These are phyloP conservation scores for Drosophila rubida DNA, from an alignment of 2,888 invertebrate species.

Conservation along the genomic window DNA sequence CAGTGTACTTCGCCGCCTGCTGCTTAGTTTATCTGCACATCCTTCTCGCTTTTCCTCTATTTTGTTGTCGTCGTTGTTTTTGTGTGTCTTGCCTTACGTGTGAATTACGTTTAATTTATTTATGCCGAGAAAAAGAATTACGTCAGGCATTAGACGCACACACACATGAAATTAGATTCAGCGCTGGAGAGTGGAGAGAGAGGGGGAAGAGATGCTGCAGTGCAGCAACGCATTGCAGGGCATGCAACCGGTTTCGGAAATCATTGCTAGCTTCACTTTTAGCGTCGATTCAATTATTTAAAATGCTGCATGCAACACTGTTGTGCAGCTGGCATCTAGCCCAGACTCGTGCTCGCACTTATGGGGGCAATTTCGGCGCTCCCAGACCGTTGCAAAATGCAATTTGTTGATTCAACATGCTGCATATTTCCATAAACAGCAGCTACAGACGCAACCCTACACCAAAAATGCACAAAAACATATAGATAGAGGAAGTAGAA, in stretches of 20 bases:
- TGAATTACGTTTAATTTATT: constrained; percentile 61
- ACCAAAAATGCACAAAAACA: not conserved
- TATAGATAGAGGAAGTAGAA: not conserved
- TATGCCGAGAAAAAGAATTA: constrained; percentile 43
- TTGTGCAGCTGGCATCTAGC: no score
- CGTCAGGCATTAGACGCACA: constrained; percentile 37
- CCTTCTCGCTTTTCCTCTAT: constrained; percentile 13
- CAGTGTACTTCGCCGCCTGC: constrained; percentile 17
- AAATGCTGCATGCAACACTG: constrained; percentile 57
- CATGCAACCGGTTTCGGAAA: constrained; percentile 27
- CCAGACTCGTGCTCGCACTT: constrained; percentile 23
- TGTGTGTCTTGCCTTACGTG: constrained; percentile 25
- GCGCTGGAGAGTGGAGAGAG: not conserved
- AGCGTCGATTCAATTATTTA: constrained; percentile 69
- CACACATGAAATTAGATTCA: constrained; percentile 48
- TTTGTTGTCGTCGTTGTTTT: not conserved
- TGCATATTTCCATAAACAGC: constrained; percentile 52
- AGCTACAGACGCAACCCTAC: constrained; percentile 18
- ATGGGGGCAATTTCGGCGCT: not conserved
- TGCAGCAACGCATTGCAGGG: constrained; percentile 8
- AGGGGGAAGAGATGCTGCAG: not conserved
- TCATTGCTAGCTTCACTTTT: constrained; percentile 50
- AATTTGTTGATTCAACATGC: constrained; percentile 63
- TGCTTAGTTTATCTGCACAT: constrained; percentile 12
- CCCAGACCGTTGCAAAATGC: constrained; percentile 42